These are phyloP conservation scores for Etheostoma spectabile DNA, from an alignment of 2,113 vertebrate genomes.

Conservation along the genomic window DNA sequence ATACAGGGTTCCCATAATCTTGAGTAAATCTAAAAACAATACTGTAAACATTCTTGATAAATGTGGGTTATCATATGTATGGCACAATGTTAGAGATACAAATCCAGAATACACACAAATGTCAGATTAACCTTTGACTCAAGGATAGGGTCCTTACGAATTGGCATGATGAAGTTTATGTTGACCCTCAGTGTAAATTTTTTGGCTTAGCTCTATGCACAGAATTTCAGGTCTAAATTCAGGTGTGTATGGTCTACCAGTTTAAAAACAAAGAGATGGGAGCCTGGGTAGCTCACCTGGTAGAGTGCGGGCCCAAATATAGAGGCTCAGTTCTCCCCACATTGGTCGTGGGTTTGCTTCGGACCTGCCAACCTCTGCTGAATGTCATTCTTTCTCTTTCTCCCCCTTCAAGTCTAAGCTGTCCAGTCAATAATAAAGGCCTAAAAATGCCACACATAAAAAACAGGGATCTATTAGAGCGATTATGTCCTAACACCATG, in stretches of 20 bases:
- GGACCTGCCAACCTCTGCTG: too few relatives aligned
- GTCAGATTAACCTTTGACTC: neutral
- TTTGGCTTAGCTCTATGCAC: neutral
- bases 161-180: conserved; percentile 1
- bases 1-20: neutral
- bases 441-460: too few relatives aligned
- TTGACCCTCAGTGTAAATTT: neutral
- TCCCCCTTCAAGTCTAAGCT: too few relatives aligned
- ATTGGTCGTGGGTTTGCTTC: too few relatives aligned
- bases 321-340: too few relatives aligned
- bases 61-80: neutral
- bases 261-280: neutral
- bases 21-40: neutral
- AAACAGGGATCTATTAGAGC: too few relatives aligned
- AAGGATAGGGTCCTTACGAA: neutral
- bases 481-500: neutral
- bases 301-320: too few relatives aligned
- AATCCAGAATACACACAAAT: neutral
- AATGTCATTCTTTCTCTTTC: too few relatives aligned
- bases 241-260: too few relatives aligned
- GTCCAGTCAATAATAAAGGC: too few relatives aligned
- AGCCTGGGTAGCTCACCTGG: too few relatives aligned
- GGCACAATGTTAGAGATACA: neutral
- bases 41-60: neutral
- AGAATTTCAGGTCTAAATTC: neutral